Conservation (phyloP, 2,888 invertebrate genomes). For the Sturmia bella region DNA sequence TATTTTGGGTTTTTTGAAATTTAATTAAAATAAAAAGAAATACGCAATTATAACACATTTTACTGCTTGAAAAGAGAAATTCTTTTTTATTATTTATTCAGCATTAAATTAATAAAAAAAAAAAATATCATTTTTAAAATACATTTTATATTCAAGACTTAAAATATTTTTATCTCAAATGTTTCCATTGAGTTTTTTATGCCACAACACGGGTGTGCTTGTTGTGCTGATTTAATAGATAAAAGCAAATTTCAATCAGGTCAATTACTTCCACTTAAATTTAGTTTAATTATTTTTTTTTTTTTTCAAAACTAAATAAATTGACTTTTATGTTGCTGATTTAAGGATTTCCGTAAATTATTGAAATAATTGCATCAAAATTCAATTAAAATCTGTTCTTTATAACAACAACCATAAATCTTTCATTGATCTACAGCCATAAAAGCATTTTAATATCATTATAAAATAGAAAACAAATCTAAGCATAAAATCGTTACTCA, state of each 20-base stretch:
- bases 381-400: conserved; percentile 31
- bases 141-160: no score
- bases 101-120: no score
- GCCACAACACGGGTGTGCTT: neutral
- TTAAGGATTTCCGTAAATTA: neutral
- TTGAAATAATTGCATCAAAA: conserved; percentile 18
- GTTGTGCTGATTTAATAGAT: neutral
- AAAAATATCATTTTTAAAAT: no score
- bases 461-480: conserved; percentile 21
- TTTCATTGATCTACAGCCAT: conserved; percentile 13
- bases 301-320: neutral
- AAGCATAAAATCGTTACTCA: neutral
- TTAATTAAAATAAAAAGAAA: no score
- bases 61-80: no score
- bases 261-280: conserved; percentile 18
- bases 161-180: neutral
- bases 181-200: neutral
- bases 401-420: conserved; percentile 5
- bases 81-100: no score
- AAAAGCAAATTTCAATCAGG: conserved; percentile 7
- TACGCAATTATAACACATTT: no score
- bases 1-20: no score
- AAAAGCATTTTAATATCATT: conserved; percentile 10
- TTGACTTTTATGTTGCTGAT: no score
- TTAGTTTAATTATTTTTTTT: neutral